Evolutionary conservation across 1,140 invertebrate genomes (phyloP).

Genomic region (Portunus trituberculatus): DNA sequence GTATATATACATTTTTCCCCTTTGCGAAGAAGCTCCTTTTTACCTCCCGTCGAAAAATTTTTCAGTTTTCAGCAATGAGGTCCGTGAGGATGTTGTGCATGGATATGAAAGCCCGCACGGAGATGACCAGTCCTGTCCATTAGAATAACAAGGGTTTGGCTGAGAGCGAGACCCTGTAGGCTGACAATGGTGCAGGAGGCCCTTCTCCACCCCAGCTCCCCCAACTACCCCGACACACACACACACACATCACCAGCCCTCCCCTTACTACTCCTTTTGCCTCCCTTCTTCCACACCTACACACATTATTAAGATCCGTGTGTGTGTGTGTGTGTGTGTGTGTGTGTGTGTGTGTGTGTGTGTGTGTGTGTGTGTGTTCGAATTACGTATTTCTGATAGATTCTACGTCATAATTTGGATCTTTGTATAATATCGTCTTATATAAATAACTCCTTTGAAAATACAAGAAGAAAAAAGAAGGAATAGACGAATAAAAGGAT

Average conservation of each 20-base stretch:
- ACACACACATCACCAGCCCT: background rate
- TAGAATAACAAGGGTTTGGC: constrained; percentile 72
- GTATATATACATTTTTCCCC: constrained; percentile 51
- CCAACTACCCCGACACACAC: background rate
- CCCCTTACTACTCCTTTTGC: background rate
- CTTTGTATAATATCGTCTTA: no score
- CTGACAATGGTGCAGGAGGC: constrained; percentile 64
- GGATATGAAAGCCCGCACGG: constrained; percentile 68
- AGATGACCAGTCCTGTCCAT: constrained; percentile 72
- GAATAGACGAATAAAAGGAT: background rate
- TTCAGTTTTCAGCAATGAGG: constrained; percentile 66
- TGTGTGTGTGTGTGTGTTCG: constrained; percentile 8
- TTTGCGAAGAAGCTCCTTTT: constrained; percentile 39
- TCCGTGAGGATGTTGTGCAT: constrained; percentile 62
- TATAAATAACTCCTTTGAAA: no score
- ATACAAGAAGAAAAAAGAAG: background rate
- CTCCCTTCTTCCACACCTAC: background rate
- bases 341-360: background rate
- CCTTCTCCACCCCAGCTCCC: background rate
- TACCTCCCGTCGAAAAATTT: constrained; percentile 27
- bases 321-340: constrained; percentile 6
- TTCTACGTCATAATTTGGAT: no score
- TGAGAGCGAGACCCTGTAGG: constrained; percentile 66
- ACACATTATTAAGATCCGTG: background rate
- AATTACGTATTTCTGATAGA: no score